phyloP scores from a whole-genome alignment of 1,140 invertebrate genomes.

The Lucilia sericata region DNA sequence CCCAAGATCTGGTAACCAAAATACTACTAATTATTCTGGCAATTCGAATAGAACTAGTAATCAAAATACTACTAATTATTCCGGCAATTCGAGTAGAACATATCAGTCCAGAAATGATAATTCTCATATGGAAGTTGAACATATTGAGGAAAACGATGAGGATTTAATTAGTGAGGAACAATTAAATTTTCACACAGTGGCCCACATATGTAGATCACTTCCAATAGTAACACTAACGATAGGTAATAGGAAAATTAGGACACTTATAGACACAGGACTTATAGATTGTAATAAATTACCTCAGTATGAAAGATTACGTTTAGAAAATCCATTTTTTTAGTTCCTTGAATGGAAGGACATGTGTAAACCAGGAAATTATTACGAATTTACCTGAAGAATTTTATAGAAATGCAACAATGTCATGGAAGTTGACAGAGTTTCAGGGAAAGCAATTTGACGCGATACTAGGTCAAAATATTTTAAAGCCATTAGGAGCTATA shows the following conservation, averaged over 20 bases:
- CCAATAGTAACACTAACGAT: slow-evolving; percentile 35
- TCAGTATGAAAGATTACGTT: not conserved
- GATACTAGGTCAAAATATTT: slow-evolving; percentile 42
- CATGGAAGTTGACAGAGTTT: slow-evolving; percentile 30
- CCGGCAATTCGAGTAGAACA: not conserved
- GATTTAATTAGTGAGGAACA: no score
- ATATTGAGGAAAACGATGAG: not conserved
- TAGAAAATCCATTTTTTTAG: not conserved
- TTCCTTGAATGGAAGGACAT: slow-evolving; percentile 10
- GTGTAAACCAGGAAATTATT: slow-evolving; percentile 35
- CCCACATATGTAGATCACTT: not conserved
- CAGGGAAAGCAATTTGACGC: not conserved
- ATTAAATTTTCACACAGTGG: slow-evolving; percentile 33
- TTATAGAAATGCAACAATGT: slow-evolving; percentile 8
- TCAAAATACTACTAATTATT: not conserved
- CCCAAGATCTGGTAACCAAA: not conserved
- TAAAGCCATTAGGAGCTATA: slow-evolving; percentile 33
- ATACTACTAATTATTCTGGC: not conserved
- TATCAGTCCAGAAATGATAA: not conserved
- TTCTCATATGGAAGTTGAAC: slow-evolving; percentile 21
- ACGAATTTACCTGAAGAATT: slow-evolving; percentile 40
- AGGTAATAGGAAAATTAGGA: slow-evolving; percentile 26
- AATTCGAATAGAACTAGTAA: not conserved
- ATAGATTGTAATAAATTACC: slow-evolving; percentile 23
- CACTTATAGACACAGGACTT: slow-evolving; percentile 41